Conservation (phyloP, 2,797 vertebrate species). For the Tympanoctomys barrerae region DNA sequence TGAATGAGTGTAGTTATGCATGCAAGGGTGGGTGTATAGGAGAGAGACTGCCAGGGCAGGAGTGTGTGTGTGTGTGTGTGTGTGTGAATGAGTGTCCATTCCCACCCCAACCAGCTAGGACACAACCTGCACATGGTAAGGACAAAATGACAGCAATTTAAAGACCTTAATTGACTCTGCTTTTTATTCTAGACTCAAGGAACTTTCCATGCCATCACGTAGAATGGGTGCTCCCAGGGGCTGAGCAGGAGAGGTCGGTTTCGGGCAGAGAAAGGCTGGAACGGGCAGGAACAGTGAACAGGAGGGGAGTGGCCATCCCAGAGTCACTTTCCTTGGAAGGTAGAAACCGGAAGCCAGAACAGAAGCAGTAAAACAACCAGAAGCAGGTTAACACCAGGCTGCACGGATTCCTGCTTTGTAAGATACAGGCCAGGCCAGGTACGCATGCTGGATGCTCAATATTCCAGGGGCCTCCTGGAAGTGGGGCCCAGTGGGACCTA, state of each 20-base stretch:
- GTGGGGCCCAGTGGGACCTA: not conserved
- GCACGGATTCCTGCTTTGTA: no score
- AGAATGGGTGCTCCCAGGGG: not conserved
- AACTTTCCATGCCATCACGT: not conserved
- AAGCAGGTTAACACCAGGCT: no score
- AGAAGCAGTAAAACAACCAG: no score
- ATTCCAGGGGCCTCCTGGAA: not conserved
- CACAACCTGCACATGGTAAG: not conserved
- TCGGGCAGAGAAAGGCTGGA: not conserved
- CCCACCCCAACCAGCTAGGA: not conserved
- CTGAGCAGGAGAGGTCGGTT: not conserved
- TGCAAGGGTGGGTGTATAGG: not conserved
- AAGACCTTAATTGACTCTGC: not conserved
- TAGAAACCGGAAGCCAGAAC: not conserved
- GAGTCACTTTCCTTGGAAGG: not conserved
- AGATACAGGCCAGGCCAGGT: not conserved
- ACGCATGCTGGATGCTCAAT: not conserved
- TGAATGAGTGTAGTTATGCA: no score
- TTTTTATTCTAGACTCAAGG: not conserved
- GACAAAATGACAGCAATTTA: not conserved
- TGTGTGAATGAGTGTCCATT: not conserved
- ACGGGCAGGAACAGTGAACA: not conserved
- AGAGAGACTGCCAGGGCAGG: not conserved
- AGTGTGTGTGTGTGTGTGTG: not conserved
- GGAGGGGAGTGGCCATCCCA: not conserved